Evolutionary conservation across 2,113 vertebrate species (phyloP), one percentile per base, ranked within the genome.

Genomic region (Seriola aureovittata): DNA sequence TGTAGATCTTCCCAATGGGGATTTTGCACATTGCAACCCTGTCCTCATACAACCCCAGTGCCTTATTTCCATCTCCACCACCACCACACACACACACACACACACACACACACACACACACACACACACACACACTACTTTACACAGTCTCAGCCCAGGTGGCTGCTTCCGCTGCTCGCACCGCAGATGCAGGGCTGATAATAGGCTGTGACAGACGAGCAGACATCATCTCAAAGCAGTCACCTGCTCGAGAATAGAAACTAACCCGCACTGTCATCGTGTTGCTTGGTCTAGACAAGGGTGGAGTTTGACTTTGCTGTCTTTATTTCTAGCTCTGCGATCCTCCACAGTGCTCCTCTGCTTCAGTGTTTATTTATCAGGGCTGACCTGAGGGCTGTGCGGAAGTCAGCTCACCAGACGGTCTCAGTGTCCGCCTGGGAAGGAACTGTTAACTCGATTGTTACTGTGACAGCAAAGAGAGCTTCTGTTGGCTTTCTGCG

Each of bases 41-140:
- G 88, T 89, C 88, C 90, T 92, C 34, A 32, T 44, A 42, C 50
- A 87, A 88, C 85, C 86, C 21, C n/a, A 0, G 21, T 1, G 10
- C 66, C 65, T 85, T 63, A 79, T 81, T 88, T 90, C 60, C 74
- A 70, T 83, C 65, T 75, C 48, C 34, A 59, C 38, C 42, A 17
- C 44, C 25, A 29, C 29, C 29, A 62, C 67, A 55, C 71, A 32
- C 0, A 29, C 50, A 42, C 0, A 29, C 50, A 42, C 58, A 34
- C 50, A 68, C 78, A 64, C 65, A 42, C 42, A 21, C 50, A 25
- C 13, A 16, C 73, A 42, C 17, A 16, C n/a, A 63, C 25, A 38
- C 66, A 58, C 4, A 19, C 23, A 17, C 79, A 54, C 75, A n/a
- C 44, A 46, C 8, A 42, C 7, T 12, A 2, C 3, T 64, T 57